These are phyloP conservation scores for Salvelinus fontinalis DNA, from an alignment of 2,113 vertebrate genomes.

Conservation along the genomic window DNA sequence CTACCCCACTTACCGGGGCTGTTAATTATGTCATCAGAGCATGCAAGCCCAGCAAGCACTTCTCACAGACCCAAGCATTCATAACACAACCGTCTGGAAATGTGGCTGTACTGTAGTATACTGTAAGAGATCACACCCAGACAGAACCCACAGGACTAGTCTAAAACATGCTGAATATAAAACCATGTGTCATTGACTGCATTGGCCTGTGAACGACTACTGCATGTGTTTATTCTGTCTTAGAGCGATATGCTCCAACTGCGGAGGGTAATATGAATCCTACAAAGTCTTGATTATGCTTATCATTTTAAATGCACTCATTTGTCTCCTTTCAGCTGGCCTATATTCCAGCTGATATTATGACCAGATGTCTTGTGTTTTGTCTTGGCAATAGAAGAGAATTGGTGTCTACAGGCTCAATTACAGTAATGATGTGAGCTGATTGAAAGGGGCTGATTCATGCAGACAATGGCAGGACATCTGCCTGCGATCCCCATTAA, in stretches of 20 bases:
- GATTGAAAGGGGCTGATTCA: slow-evolving; percentile 69
- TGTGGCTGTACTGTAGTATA: slow-evolving; percentile 40
- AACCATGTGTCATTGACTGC: slow-evolving; percentile 43
- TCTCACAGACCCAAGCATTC: slow-evolving; percentile 62
- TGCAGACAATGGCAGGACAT: slow-evolving; percentile 66
- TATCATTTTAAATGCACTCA: slow-evolving; percentile 61
- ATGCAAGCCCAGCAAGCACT: slow-evolving; percentile 62
- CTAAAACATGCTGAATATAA: slow-evolving; percentile 41
- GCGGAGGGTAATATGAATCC: slow-evolving; percentile 44
- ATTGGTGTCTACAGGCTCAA: slow-evolving; percentile 64
- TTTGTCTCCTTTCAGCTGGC: slow-evolving; percentile 61
- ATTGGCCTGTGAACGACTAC: slow-evolving; percentile 45
- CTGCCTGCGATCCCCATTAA: slow-evolving; percentile 71
- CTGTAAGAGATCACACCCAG: slow-evolving; percentile 50
- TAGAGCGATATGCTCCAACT: slow-evolving; percentile 26
- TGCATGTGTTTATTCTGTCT: slow-evolving; percentile 40
- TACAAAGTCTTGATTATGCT: slow-evolving; percentile 53
- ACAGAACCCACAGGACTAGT: slow-evolving; percentile 14
- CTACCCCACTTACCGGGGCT: slow-evolving; percentile 61
- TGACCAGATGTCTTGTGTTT: slow-evolving; percentile 75
- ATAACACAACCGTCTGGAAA: slow-evolving; percentile 68
- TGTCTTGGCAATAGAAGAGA: slow-evolving; percentile 62
- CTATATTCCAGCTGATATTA: slow-evolving; percentile 67
- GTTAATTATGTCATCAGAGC: slow-evolving; percentile 77
- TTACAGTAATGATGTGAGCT: slow-evolving; percentile 68